phyloP scores from a whole-genome alignment of 2,113 vertebrate genomes.

The Psammodynastes pulverulentus region DNA sequence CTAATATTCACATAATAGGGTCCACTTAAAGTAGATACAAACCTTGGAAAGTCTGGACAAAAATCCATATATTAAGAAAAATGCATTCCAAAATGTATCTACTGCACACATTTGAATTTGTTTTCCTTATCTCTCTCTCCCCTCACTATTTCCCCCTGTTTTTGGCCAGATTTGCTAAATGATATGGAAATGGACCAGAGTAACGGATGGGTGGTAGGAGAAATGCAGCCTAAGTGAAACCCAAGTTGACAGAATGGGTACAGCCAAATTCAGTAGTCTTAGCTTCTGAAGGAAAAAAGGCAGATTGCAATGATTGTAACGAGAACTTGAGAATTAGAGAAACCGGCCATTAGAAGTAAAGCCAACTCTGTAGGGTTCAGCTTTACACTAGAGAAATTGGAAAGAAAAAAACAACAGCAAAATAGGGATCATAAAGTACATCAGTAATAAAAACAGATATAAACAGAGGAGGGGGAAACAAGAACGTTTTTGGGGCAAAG shows the following conservation, averaged over 20 bases:
- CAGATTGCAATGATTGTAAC: not conserved
- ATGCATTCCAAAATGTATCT: not conserved
- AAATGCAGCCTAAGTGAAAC: not conserved
- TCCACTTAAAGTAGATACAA: not conserved
- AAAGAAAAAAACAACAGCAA: not conserved
- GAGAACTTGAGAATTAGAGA: not conserved
- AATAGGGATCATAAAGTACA: conserved; percentile 22
- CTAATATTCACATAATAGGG: not conserved
- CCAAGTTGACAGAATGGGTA: not conserved
- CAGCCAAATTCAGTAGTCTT: not conserved
- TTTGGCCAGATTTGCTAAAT: not conserved
- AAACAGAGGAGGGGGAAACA: not conserved
- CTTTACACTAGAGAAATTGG: not conserved
- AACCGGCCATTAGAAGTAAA: not conserved
- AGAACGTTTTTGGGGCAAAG: not conserved
- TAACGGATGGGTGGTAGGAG: not conserved
- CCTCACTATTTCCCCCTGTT: not conserved
- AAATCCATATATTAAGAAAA: not conserved
- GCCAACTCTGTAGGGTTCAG: not conserved
- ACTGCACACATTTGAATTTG: not conserved
- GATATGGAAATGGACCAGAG: not conserved
- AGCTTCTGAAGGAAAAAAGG: not conserved
- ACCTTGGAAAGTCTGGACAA: not conserved
- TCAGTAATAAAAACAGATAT: not conserved
- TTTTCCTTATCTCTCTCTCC: not conserved